These are phyloP conservation scores for Orientallactaga sibirica DNA, from an alignment of 2,797 vertebrate genomes.

Conservation along the genomic window DNA sequence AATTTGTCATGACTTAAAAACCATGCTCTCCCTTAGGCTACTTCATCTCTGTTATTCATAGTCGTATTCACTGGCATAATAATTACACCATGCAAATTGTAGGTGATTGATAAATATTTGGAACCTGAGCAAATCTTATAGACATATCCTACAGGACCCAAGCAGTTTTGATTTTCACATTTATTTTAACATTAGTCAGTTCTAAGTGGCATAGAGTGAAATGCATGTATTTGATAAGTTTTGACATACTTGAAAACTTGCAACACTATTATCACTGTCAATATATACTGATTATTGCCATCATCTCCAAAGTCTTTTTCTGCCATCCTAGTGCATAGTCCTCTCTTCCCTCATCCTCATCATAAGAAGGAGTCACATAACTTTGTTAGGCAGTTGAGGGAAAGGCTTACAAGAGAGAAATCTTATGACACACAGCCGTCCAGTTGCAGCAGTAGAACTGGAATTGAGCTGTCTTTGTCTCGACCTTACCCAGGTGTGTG, in stretches of 20 bases:
- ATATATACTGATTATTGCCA: neutral
- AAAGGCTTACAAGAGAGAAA: too few species aligned
- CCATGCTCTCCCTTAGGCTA: neutral
- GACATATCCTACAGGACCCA: accelerated
- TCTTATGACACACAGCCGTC: too few species aligned
- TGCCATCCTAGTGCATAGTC: neutral
- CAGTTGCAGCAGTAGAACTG: too few species aligned
- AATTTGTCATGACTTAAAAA: neutral
- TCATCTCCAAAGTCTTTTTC: neutral
- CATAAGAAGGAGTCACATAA: neutral
- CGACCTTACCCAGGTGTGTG: too few species aligned
- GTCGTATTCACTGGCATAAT: neutral
- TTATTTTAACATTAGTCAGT: conserved; percentile 16
- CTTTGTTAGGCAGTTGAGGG: too few species aligned
- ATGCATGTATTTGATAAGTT: neutral
- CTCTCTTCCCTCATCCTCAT: neutral
- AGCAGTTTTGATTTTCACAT: neutral
- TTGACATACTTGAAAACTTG: neutral
- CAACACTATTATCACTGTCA: neutral
- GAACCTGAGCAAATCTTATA: neutral
- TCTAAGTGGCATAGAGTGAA: conserved; percentile 14
- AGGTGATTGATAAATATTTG: neutral
- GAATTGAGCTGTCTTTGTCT: too few species aligned
- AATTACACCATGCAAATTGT: neutral
- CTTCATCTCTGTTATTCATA: neutral